Base-by-base conservation (phyloP, 2,113 vertebrate species). In the Hemibagrus wyckioides region DNA sequence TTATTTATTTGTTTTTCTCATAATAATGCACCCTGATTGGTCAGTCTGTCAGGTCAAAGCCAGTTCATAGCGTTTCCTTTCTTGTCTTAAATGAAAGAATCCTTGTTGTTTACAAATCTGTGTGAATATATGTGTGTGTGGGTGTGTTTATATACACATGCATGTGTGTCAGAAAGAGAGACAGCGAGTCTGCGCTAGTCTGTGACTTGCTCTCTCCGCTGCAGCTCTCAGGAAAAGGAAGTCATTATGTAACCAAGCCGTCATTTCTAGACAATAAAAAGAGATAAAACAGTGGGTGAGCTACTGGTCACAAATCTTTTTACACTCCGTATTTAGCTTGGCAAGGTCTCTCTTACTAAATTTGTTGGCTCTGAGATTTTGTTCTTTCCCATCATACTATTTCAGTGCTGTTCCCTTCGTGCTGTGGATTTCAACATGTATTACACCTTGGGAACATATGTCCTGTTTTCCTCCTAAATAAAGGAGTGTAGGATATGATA, bases 211-310 rank as follows among this genome's bases (percentile, higher is more conserved):
- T 9, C 48, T 75, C 30, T 6, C 50, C n/a, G 15, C 41, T 90
- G 86, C 44, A 86, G 65, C 48, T 4, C 28, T 50, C 82, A 92
- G 93, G 92, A 94, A 93, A 89, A 33, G 92, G 92, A 94, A 92
- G 83, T 23, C 11, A 63, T 75, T 87, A 57, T 77, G 56, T 91
- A 91, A 92, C 91, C 81, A 91, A 83, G 85, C 39, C 82, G 19
- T 84, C 28, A 80, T 54, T 77, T 82, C 21, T 48, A 33, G 52
- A 82, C 65, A 75, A 39, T 87, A 87, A 75, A 80, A 75, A 61
- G 39, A 57, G 52, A 61, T 61, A 61, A 82, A 75, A 10, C 65
- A 36, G 36, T 19, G 63, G 79, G 44, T 80, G 23, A 86, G 30
- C 61, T 56, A 56, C 85, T 56, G 85, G 85, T 56, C 57, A 67